These are phyloP conservation scores for Drosophila trapezifrons DNA, from an alignment of 1,140 invertebrate genomes.

Conservation along the genomic window DNA sequence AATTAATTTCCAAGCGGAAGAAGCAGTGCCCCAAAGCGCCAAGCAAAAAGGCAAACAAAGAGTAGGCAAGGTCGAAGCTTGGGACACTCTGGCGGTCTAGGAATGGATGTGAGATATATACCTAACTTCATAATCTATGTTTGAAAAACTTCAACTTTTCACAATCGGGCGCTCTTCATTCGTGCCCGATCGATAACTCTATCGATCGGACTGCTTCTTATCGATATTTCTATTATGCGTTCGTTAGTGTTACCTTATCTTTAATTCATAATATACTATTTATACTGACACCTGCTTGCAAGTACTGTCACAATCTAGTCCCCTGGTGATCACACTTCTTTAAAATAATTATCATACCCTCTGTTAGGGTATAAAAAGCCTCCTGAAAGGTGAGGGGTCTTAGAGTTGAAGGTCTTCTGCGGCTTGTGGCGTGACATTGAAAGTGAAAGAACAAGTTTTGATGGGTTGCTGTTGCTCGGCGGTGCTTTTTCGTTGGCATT, in stretches of 20 bases:
- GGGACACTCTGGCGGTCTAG: constrained; percentile 2
- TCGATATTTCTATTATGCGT: too few relatives aligned
- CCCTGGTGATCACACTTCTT: too few relatives aligned
- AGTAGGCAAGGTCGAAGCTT: constrained; percentile 7
- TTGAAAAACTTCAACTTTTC: too few relatives aligned
- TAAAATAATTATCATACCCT: not conserved
- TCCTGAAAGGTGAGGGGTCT: constrained; percentile 26
- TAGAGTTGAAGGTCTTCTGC: constrained; percentile 77
- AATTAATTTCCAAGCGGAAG: constrained; percentile 80
- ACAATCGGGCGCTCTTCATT: too few relatives aligned
- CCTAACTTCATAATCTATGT: not conserved
- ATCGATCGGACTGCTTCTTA: too few relatives aligned
- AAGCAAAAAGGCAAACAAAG: constrained; percentile 5
- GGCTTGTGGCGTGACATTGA: constrained; percentile 73
- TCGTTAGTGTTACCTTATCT: too few relatives aligned
- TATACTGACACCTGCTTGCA: too few relatives aligned
- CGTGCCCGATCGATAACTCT: too few relatives aligned
- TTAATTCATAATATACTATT: too few relatives aligned
- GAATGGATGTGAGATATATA: too few relatives aligned
- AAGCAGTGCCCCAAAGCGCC: constrained; percentile 49
- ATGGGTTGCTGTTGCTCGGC: constrained; percentile 24
- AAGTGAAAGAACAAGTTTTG: constrained; percentile 82
- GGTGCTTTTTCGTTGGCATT: constrained; percentile 34
- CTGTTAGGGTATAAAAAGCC: not conserved
- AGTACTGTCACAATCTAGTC: too few relatives aligned